phyloP scores from a whole-genome alignment of 2,797 vertebrate genomes.

The Sebastolobus altivelis region DNA sequence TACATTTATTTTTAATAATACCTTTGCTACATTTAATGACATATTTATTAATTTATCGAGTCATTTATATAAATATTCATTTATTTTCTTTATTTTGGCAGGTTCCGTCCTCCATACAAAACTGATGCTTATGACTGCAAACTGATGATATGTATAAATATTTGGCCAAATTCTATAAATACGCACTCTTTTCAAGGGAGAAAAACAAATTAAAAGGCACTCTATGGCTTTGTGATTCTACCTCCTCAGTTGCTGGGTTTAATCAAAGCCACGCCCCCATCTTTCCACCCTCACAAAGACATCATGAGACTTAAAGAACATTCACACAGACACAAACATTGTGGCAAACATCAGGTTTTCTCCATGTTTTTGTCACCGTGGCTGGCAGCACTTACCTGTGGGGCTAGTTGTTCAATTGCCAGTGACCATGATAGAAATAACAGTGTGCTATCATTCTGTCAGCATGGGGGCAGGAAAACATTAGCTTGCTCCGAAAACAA shows the following conservation, averaged over 20 bases:
- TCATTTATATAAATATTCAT: too few relatives aligned
- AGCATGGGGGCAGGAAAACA: slow-evolving; percentile 68
- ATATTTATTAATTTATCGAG: too few relatives aligned
- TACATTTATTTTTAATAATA: too few relatives aligned
- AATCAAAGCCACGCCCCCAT: neutral
- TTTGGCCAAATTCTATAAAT: neutral
- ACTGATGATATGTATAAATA: neutral
- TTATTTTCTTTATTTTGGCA: too few relatives aligned
- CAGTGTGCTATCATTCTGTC: slow-evolving; percentile 74
- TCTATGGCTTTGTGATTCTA: neutral
- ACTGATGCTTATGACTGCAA: neutral
- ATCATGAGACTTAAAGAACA: neutral
- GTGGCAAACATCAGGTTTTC: slow-evolving; percentile 72
- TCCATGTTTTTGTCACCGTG: slow-evolving; percentile 45
- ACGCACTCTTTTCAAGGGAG: neutral
- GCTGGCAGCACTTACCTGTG: slow-evolving; percentile 76
- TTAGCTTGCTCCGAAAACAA: slow-evolving; percentile 63
- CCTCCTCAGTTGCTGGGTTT: neutral
- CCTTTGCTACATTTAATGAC: too few relatives aligned
- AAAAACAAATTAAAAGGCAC: neutral
- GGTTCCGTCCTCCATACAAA: neutral
- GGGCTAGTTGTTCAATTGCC: slow-evolving; percentile 66
- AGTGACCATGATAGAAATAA: slow-evolving; percentile 70
- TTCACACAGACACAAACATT: slow-evolving; percentile 17
- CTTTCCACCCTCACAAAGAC: neutral